Evolutionary conservation across 2,113 vertebrate species (phyloP).

Genomic region (Syrrhaptes paradoxus): DNA sequence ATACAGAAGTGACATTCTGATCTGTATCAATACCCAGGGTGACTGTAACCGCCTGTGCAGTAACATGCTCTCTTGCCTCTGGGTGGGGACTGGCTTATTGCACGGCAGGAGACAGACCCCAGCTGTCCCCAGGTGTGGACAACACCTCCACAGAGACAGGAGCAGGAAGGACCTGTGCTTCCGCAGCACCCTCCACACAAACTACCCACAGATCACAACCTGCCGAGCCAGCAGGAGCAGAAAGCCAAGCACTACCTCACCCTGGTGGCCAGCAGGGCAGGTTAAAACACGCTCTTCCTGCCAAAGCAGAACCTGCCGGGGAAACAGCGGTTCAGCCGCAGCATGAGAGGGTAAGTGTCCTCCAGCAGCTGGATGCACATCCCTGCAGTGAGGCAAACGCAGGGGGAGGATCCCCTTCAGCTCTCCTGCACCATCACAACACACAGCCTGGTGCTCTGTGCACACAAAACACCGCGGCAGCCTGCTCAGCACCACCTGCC

Average conservation of each 20-base stretch:
- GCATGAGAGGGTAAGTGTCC: accelerated
- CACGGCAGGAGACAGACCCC: too few relatives aligned
- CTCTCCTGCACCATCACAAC: neutral
- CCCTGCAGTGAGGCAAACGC: neutral
- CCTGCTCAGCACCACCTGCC: neutral
- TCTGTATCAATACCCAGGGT: too few relatives aligned
- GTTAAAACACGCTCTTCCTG: neutral
- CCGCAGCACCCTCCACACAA: neutral
- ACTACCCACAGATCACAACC: neutral
- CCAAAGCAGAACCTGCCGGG: neutral
- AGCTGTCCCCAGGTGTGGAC: too few relatives aligned
- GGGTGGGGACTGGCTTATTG: too few relatives aligned
- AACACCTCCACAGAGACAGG: too few relatives aligned
- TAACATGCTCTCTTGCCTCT: too few relatives aligned
- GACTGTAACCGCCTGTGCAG: too few relatives aligned
- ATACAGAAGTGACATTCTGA: too few relatives aligned
- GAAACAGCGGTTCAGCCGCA: accelerated
- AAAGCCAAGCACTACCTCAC: neutral
- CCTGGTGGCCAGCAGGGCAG: neutral
- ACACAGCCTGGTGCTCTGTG: accelerated
- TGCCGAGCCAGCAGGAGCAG: neutral
- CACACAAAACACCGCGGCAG: neutral
- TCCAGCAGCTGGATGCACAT: neutral
- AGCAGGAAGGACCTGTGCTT: neutral
- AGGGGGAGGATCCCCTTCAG: neutral